Evolutionary conservation across 2,888 invertebrate species (phyloP).

Genomic region (Drosophila pseudotalamancana): DNA sequence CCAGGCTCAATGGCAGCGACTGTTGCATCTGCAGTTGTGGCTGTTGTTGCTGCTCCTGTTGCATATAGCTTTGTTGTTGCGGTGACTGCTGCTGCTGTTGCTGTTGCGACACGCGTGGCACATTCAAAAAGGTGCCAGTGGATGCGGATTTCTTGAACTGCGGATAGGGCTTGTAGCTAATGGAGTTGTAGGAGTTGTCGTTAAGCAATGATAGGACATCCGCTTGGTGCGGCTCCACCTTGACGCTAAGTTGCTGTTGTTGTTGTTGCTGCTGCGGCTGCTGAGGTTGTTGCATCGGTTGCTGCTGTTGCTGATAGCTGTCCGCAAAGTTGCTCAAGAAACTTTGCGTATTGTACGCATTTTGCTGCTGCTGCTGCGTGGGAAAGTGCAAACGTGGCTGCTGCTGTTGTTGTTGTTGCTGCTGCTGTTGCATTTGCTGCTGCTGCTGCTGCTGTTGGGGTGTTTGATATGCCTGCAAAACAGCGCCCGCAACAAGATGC

Average conservation of each 20-base stretch:
- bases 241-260: slow-evolving; percentile 75
- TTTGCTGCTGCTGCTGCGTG: slow-evolving; percentile 50
- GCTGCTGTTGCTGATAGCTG: slow-evolving; percentile 58
- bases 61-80: slow-evolving; percentile 62
- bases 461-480: slow-evolving; percentile 64
- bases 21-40: slow-evolving; percentile 59
- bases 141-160: slow-evolving; percentile 83
- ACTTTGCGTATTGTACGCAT: slow-evolving; percentile 48
- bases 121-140: slow-evolving; percentile 81
- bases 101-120: slow-evolving; percentile 67
- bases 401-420: slow-evolving; percentile 49
- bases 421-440: slow-evolving; percentile 45
- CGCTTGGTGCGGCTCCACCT: slow-evolving; percentile 75
- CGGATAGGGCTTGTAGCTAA: slow-evolving; percentile 81
- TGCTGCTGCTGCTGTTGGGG: slow-evolving; percentile 78
- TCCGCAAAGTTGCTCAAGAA: slow-evolving; percentile 57
- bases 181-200: slow-evolving; percentile 55
- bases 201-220: slow-evolving; percentile 77
- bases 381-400: slow-evolving; percentile 62
- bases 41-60: slow-evolving; percentile 63
- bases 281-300: slow-evolving; percentile 54
- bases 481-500: slow-evolving; percentile 62
- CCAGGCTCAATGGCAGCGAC: slow-evolving; percentile 56
- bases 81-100: slow-evolving; percentile 47
- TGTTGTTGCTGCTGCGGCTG: slow-evolving; percentile 45